Evolutionary conservation across 2,888 invertebrate species (phyloP).

Genomic region (Lasioglossum morio): DNA sequence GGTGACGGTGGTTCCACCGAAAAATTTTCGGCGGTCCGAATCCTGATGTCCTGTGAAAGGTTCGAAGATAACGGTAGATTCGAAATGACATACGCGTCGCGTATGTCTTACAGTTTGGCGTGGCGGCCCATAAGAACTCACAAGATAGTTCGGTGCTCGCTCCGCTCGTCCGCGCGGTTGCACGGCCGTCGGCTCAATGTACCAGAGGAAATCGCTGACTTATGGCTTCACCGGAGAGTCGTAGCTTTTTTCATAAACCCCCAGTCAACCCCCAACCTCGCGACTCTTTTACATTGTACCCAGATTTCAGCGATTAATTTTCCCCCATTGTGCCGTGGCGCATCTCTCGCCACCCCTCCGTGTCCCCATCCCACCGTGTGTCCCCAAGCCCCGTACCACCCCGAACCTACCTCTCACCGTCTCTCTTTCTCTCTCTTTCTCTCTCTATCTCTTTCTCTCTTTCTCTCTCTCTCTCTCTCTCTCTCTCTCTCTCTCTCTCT

Average conservation of each 20-base stretch:
- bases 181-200: constrained; percentile 82
- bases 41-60: constrained; percentile 67
- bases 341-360: constrained; percentile 63
- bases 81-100: constrained; percentile 81
- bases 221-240: constrained; percentile 82
- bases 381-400: neutral
- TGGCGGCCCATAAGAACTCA: constrained; percentile 63
- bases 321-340: constrained; percentile 79
- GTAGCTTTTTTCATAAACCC: constrained; percentile 81
- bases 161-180: constrained; percentile 62
- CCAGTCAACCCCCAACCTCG: constrained; percentile 76
- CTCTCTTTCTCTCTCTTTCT: neutral
- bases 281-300: constrained; percentile 83
- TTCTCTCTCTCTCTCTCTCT: neutral
- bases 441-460: neutral
- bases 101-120: constrained; percentile 69
- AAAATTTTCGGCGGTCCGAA: constrained; percentile 75
- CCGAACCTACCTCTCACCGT: neutral
- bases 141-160: constrained; percentile 64
- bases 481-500: neutral
- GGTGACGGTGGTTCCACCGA: constrained; percentile 71
- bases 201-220: constrained; percentile 84
- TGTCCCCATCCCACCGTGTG: neutral
- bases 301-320: constrained; percentile 84
- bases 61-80: constrained; percentile 78